Evolutionary conservation across 2,113 vertebrate genomes (phyloP), one percentile per base, ranked within the genome.

Genomic region (Nannospalax galili): DNA sequence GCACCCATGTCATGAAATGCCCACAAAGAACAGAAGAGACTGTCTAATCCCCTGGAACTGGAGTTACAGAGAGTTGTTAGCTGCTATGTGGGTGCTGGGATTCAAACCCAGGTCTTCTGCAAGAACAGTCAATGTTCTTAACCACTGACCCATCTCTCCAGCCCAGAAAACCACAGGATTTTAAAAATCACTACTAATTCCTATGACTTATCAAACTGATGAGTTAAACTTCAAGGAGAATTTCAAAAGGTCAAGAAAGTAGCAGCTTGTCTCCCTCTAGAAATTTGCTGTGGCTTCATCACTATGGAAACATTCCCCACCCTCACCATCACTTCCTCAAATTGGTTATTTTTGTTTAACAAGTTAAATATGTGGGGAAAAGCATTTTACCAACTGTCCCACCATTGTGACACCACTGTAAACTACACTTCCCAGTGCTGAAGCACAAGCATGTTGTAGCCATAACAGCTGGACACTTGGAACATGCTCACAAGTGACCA

Each of bases 221-320:
- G 48, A 93, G 84, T 86, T 93, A 67, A 90, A 87, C 40, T 94
- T 91, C 45, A 72, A 72, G 72, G 22, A 79, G 84, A 94, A 65
- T 88, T 86, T 90, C 69, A 89, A 93, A 94, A 96, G 88, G 88
- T 93, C 92, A 95, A 67, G 60, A 86, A 93, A 94, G 37, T 94
- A 82, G 81, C 91, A 97, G 58, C 72, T 91, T 93, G 72, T 88
- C 77, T 96, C 95, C 92, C 15, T 72, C 48, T 94, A 93, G 90
- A 97, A 98, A 93, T 64, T 91, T 62, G 69, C 7, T 93, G 72
- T 97, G 67, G 16, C 64, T 95, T 84, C 93, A 90, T 93, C 94
- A 93, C 92, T 72, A 77, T 60, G 72, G 85, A 97, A 97, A 95
- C 91, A 90, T 58, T 64, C 58, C 95, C 92, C 86, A 11, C 70